Evolutionary conservation across 1,140 invertebrate genomes (phyloP), one percentile per base, ranked within the genome.

Genomic region (Ganaspis sp.): DNA sequence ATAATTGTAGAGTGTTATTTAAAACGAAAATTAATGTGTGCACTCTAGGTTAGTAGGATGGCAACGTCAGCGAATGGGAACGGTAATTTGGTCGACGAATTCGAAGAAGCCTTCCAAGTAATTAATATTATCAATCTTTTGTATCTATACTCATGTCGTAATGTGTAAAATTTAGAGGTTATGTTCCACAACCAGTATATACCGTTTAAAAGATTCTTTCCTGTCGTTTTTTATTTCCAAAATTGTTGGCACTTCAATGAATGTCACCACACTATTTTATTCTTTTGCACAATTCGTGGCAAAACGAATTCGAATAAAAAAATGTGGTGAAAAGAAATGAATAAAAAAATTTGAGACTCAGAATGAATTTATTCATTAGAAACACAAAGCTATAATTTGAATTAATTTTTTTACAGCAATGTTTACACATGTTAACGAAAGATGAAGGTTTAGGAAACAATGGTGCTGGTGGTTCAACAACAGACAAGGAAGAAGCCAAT

Each of bases 81-180:
- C 88, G 95, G 95, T 29, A 96, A 96, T 92, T 89, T 96, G 45
- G 95, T 96, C 23, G 95, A 96, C 83, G 96, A 96, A 89, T 96
- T 96, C 86, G 96, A 96, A 90, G 96, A 96, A 92, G 95, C 95
- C 8, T 96, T 96, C 90, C 95, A 96, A 92, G 93, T 94, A 92
- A 83, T 54, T 69, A 70, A 70, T 45, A 21, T n/a, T n/a, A n/a
- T n/a, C n/a, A n/a, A n/a, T n/a, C n/a, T n/a, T n/a, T n/a, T n/a
- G n/a, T n/a, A n/a, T n/a, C n/a, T n/a, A n/a, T n/a, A n/a, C n/a
- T n/a, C n/a, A n/a, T n/a, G n/a, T n/a, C n/a, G n/a, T n/a, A n/a
- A n/a, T n/a, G n/a, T n/a, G n/a, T n/a, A n/a, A n/a, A n/a, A n/a
- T n/a, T n/a, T n/a, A n/a, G n/a, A n/a, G 11, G 34, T 2, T 21